Percentiles rank a stretch among this genome's conserved stretches.
Conservation (phyloP, 2,888 invertebrate species). For the Lepidocyrtinus sp. region DNA sequence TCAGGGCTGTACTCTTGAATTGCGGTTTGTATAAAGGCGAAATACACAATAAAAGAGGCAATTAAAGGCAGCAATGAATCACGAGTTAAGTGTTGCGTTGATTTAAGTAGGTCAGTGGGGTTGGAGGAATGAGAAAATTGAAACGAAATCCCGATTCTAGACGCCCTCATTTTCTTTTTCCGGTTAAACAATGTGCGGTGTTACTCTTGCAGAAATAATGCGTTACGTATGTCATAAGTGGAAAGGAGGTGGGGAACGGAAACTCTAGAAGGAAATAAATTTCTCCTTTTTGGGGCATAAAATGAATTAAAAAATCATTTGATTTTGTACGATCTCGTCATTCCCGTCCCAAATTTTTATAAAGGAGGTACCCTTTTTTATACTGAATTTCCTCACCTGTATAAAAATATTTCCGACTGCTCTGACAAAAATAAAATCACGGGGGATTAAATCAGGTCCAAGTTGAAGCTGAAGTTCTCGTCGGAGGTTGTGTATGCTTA, state of each 20-base stretch:
- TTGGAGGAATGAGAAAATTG: constrained; percentile 59
- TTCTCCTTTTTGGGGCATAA: constrained; percentile 1
- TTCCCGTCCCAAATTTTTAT: neutral
- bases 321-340: neutral
- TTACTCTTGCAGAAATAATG: no score
- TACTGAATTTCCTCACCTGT: constrained; percentile 71
- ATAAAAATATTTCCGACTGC: constrained; percentile 75
- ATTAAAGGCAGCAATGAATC: constrained; percentile 19
- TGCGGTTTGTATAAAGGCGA: neutral
- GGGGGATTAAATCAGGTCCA: constrained; percentile 73
- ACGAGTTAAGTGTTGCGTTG: constrained; percentile 24
- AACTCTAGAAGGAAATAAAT: constrained; percentile 1
- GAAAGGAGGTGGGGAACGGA: constrained; percentile 4
- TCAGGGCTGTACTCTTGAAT: constrained; percentile 44
- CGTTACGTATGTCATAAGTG: no score
- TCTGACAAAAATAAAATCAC: constrained; percentile 74
- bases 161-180: constrained; percentile 37
- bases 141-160: constrained; percentile 53
- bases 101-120: constrained; percentile 58
- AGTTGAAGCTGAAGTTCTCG: constrained; percentile 73
- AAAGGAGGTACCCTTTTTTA: neutral
- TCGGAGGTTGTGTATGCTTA: constrained; percentile 72
- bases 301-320: constrained; percentile 3
- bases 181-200: neutral
- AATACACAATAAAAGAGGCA: constrained; percentile 24